phyloP scores from a whole-genome alignment of 2,113 vertebrate genomes.

The Callipepla squamata region DNA sequence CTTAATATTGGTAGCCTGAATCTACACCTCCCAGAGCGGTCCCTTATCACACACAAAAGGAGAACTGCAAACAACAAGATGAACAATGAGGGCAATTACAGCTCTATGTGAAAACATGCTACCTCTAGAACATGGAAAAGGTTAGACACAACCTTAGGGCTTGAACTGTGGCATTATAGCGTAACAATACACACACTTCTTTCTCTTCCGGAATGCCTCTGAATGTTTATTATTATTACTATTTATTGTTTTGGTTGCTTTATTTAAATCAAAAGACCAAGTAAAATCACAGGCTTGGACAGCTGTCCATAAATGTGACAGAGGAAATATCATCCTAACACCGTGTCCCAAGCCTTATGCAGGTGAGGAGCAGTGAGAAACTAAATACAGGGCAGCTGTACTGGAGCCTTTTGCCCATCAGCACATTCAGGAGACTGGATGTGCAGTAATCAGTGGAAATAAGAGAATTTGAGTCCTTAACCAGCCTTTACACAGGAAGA shows the following conservation, averaged over 20 bases:
- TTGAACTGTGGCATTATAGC: fast-evolving
- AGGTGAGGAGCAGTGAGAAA: fast-evolving
- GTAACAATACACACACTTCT: not conserved
- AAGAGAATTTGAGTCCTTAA: not conserved
- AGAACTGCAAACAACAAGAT: not conserved
- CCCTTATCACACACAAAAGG: not conserved
- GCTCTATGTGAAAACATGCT: not conserved
- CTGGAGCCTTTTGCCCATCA: not conserved
- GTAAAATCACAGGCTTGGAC: fast-evolving
- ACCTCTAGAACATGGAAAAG: not conserved
- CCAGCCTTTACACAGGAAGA: fast-evolving
- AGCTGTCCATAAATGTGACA: fast-evolving
- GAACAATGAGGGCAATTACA: not conserved
- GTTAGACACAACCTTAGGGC: not conserved
- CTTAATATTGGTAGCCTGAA: not conserved
- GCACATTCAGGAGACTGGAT: not conserved
- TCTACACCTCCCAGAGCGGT: fast-evolving
- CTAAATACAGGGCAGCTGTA: not conserved
- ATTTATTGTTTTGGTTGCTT: too few species aligned
- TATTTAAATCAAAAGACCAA: not conserved
- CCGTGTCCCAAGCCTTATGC: fast-evolving
- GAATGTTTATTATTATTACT: not conserved
- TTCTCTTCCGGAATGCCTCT: not conserved
- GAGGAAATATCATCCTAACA: fast-evolving
- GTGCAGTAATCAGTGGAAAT: not conserved